Evolutionary conservation across 1,140 invertebrate genomes (phyloP).

Genomic region (Lepidurus couesii): DNA sequence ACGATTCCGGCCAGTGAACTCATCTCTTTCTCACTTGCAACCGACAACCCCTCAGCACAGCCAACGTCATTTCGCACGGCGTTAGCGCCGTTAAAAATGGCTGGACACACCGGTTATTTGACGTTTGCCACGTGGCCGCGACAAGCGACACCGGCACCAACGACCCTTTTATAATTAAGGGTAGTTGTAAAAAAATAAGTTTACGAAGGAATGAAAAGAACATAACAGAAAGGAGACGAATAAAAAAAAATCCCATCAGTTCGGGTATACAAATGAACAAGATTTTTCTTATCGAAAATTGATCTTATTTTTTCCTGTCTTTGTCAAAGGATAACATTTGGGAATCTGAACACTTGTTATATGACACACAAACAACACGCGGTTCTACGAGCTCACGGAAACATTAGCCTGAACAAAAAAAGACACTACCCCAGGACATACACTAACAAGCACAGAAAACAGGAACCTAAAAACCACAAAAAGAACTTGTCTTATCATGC

Average conservation of each 20-base stretch:
- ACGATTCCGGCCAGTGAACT: slow-evolving; percentile 53
- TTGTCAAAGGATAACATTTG: background rate
- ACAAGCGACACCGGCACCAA: background rate
- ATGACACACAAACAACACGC: background rate
- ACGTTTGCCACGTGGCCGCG: slow-evolving; percentile 82
- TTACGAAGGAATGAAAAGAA: background rate
- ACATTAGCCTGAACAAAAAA: background rate
- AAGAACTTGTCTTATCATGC: slow-evolving; percentile 17
- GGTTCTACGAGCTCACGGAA: background rate
- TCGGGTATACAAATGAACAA: background rate
- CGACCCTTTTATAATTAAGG: background rate
- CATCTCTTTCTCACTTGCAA: slow-evolving; percentile 28
- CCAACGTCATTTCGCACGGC: slow-evolving; percentile 59
- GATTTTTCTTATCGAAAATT: background rate
- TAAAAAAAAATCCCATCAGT: background rate
- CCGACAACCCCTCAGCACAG: slow-evolving; percentile 38
- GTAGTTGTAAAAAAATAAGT: background rate
- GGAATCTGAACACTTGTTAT: slow-evolving; percentile 22
- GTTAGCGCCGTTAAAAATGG: slow-evolving; percentile 59
- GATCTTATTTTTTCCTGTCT: slow-evolving; percentile 9
- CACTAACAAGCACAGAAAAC: slow-evolving; percentile 19
- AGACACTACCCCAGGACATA: slow-evolving; percentile 9
- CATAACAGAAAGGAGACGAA: background rate
- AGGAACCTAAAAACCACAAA: slow-evolving; percentile 18
- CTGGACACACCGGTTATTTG: slow-evolving; percentile 90